These are phyloP conservation scores for Lepidonotus clava DNA, from an alignment of 2,888 invertebrate species.

Conservation along the genomic window DNA sequence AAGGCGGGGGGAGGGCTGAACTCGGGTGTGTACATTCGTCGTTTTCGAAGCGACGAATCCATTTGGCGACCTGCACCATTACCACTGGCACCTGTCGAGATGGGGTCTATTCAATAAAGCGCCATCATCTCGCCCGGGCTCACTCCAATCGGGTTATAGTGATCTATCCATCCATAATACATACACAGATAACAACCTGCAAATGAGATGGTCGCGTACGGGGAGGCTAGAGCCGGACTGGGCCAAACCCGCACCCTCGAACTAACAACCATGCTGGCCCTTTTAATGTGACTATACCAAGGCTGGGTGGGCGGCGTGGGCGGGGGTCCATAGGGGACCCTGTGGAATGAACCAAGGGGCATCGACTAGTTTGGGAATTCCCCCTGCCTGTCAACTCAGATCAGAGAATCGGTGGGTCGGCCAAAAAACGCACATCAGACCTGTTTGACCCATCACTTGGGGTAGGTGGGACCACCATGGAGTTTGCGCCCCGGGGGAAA, in stretches of 20 bases:
- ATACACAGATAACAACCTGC: background rate
- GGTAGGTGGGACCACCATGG: no score
- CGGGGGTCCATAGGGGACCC: no score
- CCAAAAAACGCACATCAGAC: no score
- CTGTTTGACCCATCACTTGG: no score
- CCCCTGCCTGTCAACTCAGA: no score
- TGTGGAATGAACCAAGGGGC: no score
- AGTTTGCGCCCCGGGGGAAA: no score
- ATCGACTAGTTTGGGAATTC: no score
- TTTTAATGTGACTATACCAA: background rate
- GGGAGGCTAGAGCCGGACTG: background rate
- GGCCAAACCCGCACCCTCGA: no score
- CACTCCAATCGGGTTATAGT: background rate
- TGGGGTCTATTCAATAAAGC: background rate
- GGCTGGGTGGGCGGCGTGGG: background rate
- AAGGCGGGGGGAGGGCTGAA: background rate
- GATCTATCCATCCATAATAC: background rate
- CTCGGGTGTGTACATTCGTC: background rate
- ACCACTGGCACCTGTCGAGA: background rate
- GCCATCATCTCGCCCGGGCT: background rate
- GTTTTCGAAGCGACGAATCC: slow-evolving; percentile 14
- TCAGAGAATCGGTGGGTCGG: no score
- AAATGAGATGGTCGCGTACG: background rate
- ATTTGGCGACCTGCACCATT: background rate
- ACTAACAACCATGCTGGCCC: no score